Percentiles rank a stretch among this genome's conserved stretches.
Evolutionary conservation across 2,797 vertebrate species (phyloP).

Genomic region (Miichthys miiuy): DNA sequence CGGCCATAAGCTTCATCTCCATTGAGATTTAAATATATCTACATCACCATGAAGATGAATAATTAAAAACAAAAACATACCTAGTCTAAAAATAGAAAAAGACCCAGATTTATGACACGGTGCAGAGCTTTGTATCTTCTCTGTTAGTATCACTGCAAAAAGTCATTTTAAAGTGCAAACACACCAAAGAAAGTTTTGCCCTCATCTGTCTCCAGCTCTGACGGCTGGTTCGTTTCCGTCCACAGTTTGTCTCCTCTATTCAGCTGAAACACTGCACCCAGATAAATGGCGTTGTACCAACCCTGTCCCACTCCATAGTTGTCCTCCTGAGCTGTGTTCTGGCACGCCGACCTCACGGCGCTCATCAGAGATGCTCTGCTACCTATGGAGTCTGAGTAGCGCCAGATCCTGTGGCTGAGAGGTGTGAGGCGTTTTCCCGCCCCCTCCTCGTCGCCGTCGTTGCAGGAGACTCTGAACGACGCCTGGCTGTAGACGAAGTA

Average conservation of each 20-base stretch:
- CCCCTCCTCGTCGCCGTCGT: neutral
- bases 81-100: neutral
- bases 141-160: neutral
- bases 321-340: slow-evolving; percentile 15
- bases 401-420: slow-evolving; percentile 78
- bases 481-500: slow-evolving; percentile 88
- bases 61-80: slow-evolving; percentile 21
- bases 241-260: slow-evolving; percentile 74
- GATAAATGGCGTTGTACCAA: slow-evolving; percentile 83
- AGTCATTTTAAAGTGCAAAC: slow-evolving; percentile 78
- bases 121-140: neutral
- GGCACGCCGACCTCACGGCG: slow-evolving; percentile 78
- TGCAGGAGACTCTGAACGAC: slow-evolving; percentile 79
- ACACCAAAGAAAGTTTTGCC: slow-evolving; percentile 85
- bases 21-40: slow-evolving; percentile 68
- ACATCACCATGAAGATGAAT: slow-evolving; percentile 73
- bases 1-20: slow-evolving; percentile 64
- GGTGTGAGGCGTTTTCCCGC: neutral
- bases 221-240: slow-evolving; percentile 73
- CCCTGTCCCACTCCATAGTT: neutral
- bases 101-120: neutral
- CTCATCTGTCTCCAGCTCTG: slow-evolving; percentile 62
- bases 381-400: slow-evolving; percentile 66
- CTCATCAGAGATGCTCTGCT: slow-evolving; percentile 66
- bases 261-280: slow-evolving; percentile 83